Base-by-base conservation (phyloP, 2,113 vertebrate species). In the Rissa tridactyla region DNA sequence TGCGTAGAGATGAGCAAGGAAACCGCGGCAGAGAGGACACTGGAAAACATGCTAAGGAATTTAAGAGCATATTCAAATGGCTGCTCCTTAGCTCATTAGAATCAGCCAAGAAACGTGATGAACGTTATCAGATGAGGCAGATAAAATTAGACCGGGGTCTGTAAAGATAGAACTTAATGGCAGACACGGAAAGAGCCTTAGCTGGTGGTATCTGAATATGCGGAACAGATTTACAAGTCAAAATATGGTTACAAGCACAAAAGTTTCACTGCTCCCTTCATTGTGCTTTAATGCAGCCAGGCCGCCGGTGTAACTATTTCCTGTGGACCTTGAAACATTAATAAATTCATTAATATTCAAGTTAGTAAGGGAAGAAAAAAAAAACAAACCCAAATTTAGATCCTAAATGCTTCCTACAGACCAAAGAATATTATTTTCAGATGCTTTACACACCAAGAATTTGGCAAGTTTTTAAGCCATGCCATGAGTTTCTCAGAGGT, bases 161-260 rank as follows among this genome's bases (percentile, higher is more conserved):
- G 55, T 14, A 44, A 75, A 49, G 79, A 30, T 1, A 13, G 70
- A 85, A n/a, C 26, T n/a, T 5, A 25, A 17, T 1, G 4, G 34
- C 42, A 66, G 73, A 29, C 1, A 0, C 0, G 9, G 66, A 23
- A 65, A 19, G 57, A 58, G 64, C 47, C 12, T 30, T 3, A 25
- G 23, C 23, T 5, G 7, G 42, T 1, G 27, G 64, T 6, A 15
- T 40, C 34, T 6, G 75, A 77, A 47, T 8, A 7, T 9, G 6
- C 7, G 2, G 42, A 60, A 49, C 62, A 88, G 70, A 95, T 90
- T 72, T 88, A 82, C 86, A 90, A 95, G 91, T 87, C 77, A 93
- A 94, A 93, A 65, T 12, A 34, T 9, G 51, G 36, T 38, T 30
- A 44, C 57, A 81, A 55, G 58, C 57, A 58, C 57, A 32, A 9